Evolutionary conservation across 1,140 invertebrate genomes (phyloP).

Genomic region (Theocolax elegans): DNA sequence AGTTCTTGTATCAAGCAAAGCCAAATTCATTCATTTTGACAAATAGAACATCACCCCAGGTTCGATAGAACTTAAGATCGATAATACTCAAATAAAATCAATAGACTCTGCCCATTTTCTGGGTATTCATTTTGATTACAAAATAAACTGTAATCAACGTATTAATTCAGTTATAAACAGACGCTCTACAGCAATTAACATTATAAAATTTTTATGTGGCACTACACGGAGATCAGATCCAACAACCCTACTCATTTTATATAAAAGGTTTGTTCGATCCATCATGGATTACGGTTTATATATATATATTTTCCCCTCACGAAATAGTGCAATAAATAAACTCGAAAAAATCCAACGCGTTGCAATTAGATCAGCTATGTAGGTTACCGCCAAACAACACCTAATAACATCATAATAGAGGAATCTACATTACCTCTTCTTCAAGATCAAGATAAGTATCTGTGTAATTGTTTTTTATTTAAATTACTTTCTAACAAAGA

Average conservation of each 20-base stretch:
- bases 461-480: no score
- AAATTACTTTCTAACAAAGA: no score
- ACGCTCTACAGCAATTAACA: background rate
- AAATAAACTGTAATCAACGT: no score
- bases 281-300: background rate
- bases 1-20: background rate
- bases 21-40: no score
- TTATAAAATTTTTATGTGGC: background rate
- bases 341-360: background rate
- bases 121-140: no score
- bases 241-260: background rate
- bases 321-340: no score
- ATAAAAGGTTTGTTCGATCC: constrained; percentile 3
- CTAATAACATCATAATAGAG: background rate
- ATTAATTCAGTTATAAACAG: no score
- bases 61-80: no score
- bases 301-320: background rate
- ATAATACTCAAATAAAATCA: no score
- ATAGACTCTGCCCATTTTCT: no score
- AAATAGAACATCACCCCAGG: no score
- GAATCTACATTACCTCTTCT: background rate
- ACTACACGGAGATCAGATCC: no score
- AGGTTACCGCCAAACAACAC: background rate
- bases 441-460: background rate
- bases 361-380: background rate